Evolutionary conservation across 2,888 invertebrate species (phyloP), one percentile per base, ranked within the genome.

Genomic region (Torymus texanus): DNA sequence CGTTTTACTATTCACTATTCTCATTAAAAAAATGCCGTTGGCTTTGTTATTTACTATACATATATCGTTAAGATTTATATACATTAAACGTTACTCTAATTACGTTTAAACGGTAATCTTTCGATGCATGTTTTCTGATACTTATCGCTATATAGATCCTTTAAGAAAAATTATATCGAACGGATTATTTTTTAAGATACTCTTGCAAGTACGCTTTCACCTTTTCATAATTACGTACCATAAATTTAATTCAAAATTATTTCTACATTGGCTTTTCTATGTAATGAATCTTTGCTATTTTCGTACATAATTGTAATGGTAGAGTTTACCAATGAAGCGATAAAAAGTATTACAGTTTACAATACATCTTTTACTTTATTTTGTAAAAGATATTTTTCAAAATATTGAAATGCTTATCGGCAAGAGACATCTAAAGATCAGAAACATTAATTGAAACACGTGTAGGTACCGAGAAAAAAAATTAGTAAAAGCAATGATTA

Each of bases 151-250:
- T 13, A 80, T 73, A 77, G 58, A 66, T 78, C 59, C 58, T 81
- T 71, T 18, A 29, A 21, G n/a, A 55, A 50, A 75, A 78, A 62
- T 14, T 68, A 59, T 66, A 55, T 74, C 65, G 63, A 55, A 68
- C 53, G 77, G 75, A 79, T 81, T 81, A 79, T 81, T 79, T 81
- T 79, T 79, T 79, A 77, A 81, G 78, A 62, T 63, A 65, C 61
- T 75, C 29, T 78, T 73, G 53, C 63, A 58, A 63, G 14, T 65
- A 65, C 14, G 61, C 56, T 73, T 74, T 12, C 2, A 53, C 8
- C 18, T 78, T 63, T 72, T 1, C 13, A 41, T 1, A 41, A 41
- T 41, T 41, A 62, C 14, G 62, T 18, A 62, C 58, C 55, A 2
- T 29, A 13, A 18, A 29, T 18, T 18, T 21, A 53, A 13, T 66